Base-by-base conservation (phyloP, 2,113 vertebrate species). In the Morone saxatilis region DNA sequence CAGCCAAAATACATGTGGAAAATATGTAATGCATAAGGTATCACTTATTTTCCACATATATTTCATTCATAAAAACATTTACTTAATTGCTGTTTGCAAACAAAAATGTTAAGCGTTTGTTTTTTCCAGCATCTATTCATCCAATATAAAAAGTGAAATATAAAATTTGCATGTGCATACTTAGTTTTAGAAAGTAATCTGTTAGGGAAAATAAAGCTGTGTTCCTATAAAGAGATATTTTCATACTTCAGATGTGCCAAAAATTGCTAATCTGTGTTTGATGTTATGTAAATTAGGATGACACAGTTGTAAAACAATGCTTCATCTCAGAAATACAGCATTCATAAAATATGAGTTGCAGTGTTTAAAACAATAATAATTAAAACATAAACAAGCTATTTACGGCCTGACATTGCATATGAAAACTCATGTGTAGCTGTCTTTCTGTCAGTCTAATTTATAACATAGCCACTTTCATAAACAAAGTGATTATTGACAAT, bases 231-330 rank as follows among this genome's bases (percentile, higher is more conserved):
- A 25, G 19, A 20, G 6, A 80, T 38, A 54, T 56, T 54, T 80
- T 36, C 36, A 38, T 60, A 51, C 9, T 68, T 68, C n/a, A 70
- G 47, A 70, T 71, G 50, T 63, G 16, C 25, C 38, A 86, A 47
- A 62, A 50, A 47, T 10, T 22, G 12, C 16, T 68, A 45, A 48
- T 54, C 19, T 63, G 17, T 48, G 61, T 66, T 62, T 70, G 66
- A 56, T 79, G 53, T 74, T 73, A 65, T 65, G 62, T 56, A 80
- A 78, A 81, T 83, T 40, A 19, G 22, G n/a, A 81, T 51, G 40
- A 61, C 45, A 78, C 61, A 61, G 19, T 20, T 74, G 61, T 71
- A 66, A 80, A 80, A 51, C 41, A 71, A 43, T 20, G 20, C 20
- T 56, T 14, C 1, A 9, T 60, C 22, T 66, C 36, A 56, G 53